These are phyloP conservation scores for Linyphia triangularis DNA, from an alignment of 2,888 invertebrate species.

Conservation along the genomic window DNA sequence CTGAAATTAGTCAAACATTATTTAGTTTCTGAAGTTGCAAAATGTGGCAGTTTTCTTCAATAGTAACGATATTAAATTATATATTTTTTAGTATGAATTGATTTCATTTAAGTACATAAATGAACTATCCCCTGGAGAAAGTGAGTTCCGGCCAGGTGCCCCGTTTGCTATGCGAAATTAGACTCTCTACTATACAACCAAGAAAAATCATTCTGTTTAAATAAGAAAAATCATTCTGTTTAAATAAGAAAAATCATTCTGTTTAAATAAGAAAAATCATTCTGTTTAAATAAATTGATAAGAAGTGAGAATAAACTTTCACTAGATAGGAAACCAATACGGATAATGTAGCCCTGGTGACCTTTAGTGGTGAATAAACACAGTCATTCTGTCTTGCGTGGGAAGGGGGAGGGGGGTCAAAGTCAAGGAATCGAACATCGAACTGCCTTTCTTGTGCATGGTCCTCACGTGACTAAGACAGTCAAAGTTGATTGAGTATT, in stretches of 20 bases:
- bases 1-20: too few relatives aligned
- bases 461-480: not conserved
- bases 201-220: not conserved
- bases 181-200: not conserved
- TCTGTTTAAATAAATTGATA: slow-evolving; percentile 1
- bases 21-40: too few relatives aligned
- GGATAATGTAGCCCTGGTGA: not conserved
- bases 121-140: too few relatives aligned
- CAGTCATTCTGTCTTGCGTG: not conserved
- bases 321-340: not conserved
- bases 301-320: slow-evolving; percentile 10
- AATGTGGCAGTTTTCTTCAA: too few relatives aligned
- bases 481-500: not conserved
- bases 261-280: not conserved
- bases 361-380: not conserved
- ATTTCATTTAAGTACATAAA: too few relatives aligned
- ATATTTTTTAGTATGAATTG: too few relatives aligned
- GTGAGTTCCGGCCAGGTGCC: too few relatives aligned
- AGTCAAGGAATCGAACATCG: slow-evolving; percentile 10
- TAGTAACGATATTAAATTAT: too few relatives aligned
- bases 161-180: too few relatives aligned
- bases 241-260: not conserved
- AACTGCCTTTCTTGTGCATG: not conserved
- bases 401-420: slow-evolving; percentile 14
- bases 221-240: not conserved